Evolutionary conservation across 2,113 vertebrate genomes (phyloP), one percentile per base, ranked within the genome.

Genomic region (Chaenogobius annularis): DNA sequence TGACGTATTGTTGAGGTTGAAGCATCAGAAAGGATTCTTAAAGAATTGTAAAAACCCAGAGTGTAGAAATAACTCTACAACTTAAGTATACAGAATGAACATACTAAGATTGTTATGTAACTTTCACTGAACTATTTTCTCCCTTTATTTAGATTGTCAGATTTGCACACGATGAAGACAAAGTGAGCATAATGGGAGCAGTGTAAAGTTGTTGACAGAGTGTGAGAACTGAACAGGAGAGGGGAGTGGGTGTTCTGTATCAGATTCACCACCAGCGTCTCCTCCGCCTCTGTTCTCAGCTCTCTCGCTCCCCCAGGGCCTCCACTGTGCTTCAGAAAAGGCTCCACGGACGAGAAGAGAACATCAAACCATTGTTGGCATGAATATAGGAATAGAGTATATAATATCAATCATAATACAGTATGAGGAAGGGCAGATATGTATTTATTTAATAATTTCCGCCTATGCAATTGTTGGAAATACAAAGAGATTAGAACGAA

Each of bases 311-410:
- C 79, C 75, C 66, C 40, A 23, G 79, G 76, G 70, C 65, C 64
- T 75, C 54, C 81, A 70, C 76, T 74, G 73, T 70, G 26, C 67
- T 72, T 81, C 68, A 77, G 68, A 66, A 72, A 80, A 75, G 55
- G 54, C 71, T 77, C 55, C 64, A 77, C 70, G 63, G 81, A 82
- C 73, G 67, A 63, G 59, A 68, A 54, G 46, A 70, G 66, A 66
- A 67, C 63, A 66, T 58, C 69, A 73, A 83, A 40, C 14, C n/a
- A 23, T 0, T 14, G 50, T 48, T 69, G 58, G 72, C 65, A 68
- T 55, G 31, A 78, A 77, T 20, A 69, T 62, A 71, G 58, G 56
- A 40, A 74, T 0, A 37, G 17, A 10, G 2, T 10, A 20, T 10
- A 20, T 79, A 37, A 37, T 52, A 26, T 66, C n/a, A 66, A n/a